Percentiles rank a stretch among this genome's conserved stretches.
phyloP scores from a whole-genome alignment of 64 coral and sea anemone species.

The Stylophora pistillata region DNA sequence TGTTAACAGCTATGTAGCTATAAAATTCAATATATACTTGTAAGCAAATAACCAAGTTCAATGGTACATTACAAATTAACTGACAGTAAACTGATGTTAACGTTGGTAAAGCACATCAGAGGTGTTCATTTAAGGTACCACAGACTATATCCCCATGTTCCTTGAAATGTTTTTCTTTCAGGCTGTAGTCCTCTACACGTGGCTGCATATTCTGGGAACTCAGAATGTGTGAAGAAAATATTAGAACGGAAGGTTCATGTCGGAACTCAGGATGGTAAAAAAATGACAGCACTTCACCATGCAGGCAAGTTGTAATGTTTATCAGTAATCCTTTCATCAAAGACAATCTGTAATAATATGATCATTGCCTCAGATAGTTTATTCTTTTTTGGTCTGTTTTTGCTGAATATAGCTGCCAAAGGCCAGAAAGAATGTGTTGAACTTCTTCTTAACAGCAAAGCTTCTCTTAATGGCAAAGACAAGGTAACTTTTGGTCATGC shows the following conservation, averaged over 20 bases:
- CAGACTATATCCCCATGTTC: no score
- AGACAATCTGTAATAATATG: background rate
- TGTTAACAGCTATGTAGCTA: no score
- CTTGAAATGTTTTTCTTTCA: background rate
- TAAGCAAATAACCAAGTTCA: no score
- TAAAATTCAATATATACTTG: no score
- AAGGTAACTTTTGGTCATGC: constrained; percentile 43
- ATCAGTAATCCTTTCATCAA: background rate
- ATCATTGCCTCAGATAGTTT: background rate
- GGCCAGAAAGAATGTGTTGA: constrained; percentile 64
- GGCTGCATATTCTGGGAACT: constrained; percentile 28
- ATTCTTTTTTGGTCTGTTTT: background rate
- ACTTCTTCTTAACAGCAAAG: constrained; percentile 59
- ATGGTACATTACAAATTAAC: no score
- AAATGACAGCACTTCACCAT: constrained; percentile 71
- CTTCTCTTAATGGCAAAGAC: constrained; percentile 73
- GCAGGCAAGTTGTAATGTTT: constrained; percentile 18
- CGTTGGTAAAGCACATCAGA: no score
- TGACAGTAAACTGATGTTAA: no score
- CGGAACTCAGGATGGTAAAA: constrained; percentile 47
- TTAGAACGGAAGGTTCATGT: constrained; percentile 50
- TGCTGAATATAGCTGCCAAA: constrained; percentile 47
- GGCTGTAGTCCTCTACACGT: constrained; percentile 47
- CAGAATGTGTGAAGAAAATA: constrained; percentile 28
- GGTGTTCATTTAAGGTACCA: no score